phyloP scores from a whole-genome alignment of 2,113 vertebrate genomes.

The Eclectus roratus region DNA sequence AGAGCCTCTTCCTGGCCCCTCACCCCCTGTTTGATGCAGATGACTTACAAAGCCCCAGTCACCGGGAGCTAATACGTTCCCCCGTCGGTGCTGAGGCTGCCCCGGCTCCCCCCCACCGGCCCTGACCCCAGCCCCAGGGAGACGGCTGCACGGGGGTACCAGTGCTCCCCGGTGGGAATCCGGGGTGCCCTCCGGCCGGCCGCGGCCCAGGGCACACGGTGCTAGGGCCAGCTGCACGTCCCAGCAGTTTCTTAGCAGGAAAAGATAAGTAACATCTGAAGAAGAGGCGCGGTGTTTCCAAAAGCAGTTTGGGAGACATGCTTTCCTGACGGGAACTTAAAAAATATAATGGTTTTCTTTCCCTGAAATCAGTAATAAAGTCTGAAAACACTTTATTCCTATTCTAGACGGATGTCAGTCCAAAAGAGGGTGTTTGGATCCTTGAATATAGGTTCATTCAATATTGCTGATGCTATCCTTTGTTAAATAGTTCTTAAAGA shows the following conservation, averaged over 20 bases:
- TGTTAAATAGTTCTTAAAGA: not conserved
- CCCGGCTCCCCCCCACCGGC: not conserved
- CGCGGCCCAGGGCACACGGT: not conserved
- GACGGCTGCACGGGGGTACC: too few relatives aligned
- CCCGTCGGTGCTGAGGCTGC: not conserved
- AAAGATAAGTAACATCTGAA: slow-evolving; percentile 59
- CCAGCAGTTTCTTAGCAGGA: not conserved
- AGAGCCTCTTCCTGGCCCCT: not conserved
- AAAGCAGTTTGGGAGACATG: not conserved
- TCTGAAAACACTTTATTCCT: not conserved
- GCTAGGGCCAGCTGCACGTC: slow-evolving; percentile 22
- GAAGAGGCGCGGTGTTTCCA: not conserved
- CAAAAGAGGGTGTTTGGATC: not conserved
- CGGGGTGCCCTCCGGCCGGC: not conserved
- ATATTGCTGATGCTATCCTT: not conserved
- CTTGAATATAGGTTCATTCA: not conserved
- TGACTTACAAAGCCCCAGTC: not conserved
- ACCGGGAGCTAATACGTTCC: not conserved
- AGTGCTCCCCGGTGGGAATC: not conserved
- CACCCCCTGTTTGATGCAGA: not conserved
- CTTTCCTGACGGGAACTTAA: not conserved
- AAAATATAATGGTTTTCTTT: not conserved
- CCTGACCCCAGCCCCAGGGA: too few relatives aligned
- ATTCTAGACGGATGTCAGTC: not conserved
- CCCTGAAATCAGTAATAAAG: not conserved